A percentile compares a stretch with the other conserved stretches of the same genome.
phyloP scores from a whole-genome alignment of 2,888 invertebrate species.

The Priocnemis perturbator region DNA sequence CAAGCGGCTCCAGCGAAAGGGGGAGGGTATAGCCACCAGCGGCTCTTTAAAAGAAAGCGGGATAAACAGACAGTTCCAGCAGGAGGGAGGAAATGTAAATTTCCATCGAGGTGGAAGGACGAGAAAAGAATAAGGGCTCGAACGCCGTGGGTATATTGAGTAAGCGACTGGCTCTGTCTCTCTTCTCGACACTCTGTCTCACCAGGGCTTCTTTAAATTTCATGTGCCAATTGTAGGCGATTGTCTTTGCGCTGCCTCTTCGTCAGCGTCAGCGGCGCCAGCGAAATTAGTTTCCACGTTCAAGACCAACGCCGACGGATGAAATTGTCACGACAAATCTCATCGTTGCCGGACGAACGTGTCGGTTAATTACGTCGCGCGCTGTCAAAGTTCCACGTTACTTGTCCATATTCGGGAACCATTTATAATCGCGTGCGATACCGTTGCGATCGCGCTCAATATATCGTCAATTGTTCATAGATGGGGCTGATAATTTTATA shows the following conservation, averaged over 20 bases:
- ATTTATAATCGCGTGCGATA: too few species aligned
- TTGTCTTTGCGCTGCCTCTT: conserved; percentile 63
- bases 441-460: too few species aligned
- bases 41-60: conserved; percentile 74
- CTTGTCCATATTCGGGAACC: too few species aligned
- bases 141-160: conserved; percentile 68
- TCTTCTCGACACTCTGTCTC: conserved; percentile 26
- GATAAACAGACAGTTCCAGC: conserved; percentile 74
- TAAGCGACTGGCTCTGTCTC: conserved; percentile 53
- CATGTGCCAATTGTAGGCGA: conserved; percentile 73
- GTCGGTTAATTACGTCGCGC: too few species aligned
- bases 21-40: conserved; percentile 63
- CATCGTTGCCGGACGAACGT: too few species aligned
- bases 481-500: too few species aligned
- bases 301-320: too few species aligned
- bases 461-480: too few species aligned
- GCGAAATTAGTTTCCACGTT: too few species aligned
- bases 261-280: conserved; percentile 22
- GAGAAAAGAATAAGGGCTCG: conserved; percentile 73
- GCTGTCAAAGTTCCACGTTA: too few species aligned
- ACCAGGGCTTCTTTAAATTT: conserved; percentile 70
- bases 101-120: conserved; percentile 73
- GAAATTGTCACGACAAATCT: too few species aligned
- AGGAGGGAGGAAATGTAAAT: conserved; percentile 74
- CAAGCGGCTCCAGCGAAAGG: conserved; percentile 27